Evolutionary conservation across 2,888 invertebrate species (phyloP), one percentile per base, ranked within the genome.

Genomic region (Eristalis intricaria): DNA sequence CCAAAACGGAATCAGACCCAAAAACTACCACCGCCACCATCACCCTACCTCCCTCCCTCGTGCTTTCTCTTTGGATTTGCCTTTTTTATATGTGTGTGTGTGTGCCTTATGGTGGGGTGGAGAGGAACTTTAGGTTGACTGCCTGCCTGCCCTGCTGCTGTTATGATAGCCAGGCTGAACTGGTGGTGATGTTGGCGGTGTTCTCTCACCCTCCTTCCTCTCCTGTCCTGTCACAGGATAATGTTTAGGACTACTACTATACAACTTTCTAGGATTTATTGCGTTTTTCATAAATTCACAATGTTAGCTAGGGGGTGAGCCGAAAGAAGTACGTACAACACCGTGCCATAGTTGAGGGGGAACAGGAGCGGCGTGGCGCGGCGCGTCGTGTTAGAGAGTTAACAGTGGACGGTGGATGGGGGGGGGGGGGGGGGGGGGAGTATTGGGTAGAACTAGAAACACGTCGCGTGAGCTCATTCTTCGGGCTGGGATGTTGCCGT

Each of bases 1-100:
- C 87, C 84, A 73, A 58, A 84, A 84, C 84, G 87, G 84, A 87
- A 87, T 87, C 84, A 56, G 79, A 50, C 87, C 84, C 84, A 87
- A 87, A 87, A 84, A 50, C 50, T 50, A 50, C 58, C 61, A 50
- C 26, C 73, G 32, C 43, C 19, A 15, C 63, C 73, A 19, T 64
- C 8, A 32, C 8, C 32, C 32, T 32, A 26, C 43, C 43, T 43
- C 35, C 26, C 74, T 61, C 56, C 22, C 74, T 56, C 56, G 23
- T 58, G 65, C 19, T 66, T 11, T 29, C 26, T 50, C 40, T 26
- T 7, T 13, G 38, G 13, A 13, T 38, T 11, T 38, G 38, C 13
- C 13, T 7, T n/a, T 50, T n/a, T n/a, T n/a, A n/a, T n/a, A n/a
- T n/a, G n/a, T n/a, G n/a, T n/a, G 19, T n/a, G 50, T 19, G 50